phyloP scores from a whole-genome alignment of 2,888 invertebrate species.

The Tiphia femorata region DNA sequence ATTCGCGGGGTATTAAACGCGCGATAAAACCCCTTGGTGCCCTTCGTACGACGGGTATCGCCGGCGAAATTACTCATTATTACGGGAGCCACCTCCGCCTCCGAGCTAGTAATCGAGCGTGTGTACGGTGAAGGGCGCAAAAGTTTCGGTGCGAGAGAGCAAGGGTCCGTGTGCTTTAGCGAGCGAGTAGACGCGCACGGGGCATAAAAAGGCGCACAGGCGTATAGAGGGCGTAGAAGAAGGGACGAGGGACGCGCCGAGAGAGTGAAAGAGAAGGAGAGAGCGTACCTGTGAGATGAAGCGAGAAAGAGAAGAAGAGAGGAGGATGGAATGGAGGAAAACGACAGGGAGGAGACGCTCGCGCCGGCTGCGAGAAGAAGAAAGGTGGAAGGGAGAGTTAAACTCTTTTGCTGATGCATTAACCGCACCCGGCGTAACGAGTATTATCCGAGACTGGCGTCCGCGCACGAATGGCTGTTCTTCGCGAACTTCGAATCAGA shows the following conservation, averaged over 20 bases:
- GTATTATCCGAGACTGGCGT: constrained; percentile 38
- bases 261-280: neutral
- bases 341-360: neutral
- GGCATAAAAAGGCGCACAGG: constrained; percentile 10
- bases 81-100: constrained; percentile 1
- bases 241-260: neutral
- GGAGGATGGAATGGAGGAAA: constrained; percentile 8
- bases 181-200: constrained; percentile 2
- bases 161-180: constrained; percentile 12
- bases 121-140: no score
- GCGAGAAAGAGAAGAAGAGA: constrained; percentile 12
- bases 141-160: constrained; percentile 1
- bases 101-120: no score
- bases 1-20: constrained; percentile 7
- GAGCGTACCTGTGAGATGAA: constrained; percentile 3
- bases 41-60: constrained; percentile 8
- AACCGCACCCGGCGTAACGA: constrained; percentile 63
- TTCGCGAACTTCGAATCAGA: constrained; percentile 63
- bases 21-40: neutral
- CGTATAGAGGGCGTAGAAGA: neutral
- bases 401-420: constrained; percentile 65
- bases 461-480: constrained; percentile 33
- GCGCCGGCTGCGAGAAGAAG: constrained; percentile 1
- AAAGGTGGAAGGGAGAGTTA: constrained; percentile 29
- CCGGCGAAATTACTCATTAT: constrained; percentile 19